These are phyloP conservation scores for Sceliomorpha sp. DNA, from an alignment of 2,888 invertebrate species.

Conservation along the genomic window DNA sequence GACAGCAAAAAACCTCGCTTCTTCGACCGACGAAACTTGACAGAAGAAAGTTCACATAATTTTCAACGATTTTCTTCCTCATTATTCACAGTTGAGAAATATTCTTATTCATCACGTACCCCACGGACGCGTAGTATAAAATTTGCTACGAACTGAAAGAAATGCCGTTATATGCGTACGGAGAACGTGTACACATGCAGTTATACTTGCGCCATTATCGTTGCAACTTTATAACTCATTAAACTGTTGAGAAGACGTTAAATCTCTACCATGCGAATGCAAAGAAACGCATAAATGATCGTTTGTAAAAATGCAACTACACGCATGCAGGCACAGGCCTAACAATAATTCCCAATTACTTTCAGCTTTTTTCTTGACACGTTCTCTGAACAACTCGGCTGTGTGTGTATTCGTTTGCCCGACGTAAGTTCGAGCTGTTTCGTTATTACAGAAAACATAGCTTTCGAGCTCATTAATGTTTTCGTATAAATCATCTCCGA, in stretches of 20 bases:
- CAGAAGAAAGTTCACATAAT: too few relatives aligned
- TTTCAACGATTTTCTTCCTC: slow-evolving; percentile 22
- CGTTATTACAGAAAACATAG: slow-evolving; percentile 17
- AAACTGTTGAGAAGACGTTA: background rate
- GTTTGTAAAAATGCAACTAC: too few relatives aligned
- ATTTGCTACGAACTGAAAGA: slow-evolving; percentile 36
- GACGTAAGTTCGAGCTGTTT: background rate
- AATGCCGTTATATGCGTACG: slow-evolving; percentile 40
- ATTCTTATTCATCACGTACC: slow-evolving; percentile 10
- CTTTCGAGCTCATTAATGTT: slow-evolving; percentile 25
- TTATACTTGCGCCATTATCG: slow-evolving; percentile 28
- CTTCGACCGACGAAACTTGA: too few relatives aligned
- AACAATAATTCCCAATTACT: too few relatives aligned
- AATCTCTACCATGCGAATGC: too few relatives aligned
- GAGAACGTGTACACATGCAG: slow-evolving; percentile 16
- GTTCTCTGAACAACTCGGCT: too few relatives aligned
- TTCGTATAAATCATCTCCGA: slow-evolving; percentile 30
- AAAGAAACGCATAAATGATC: too few relatives aligned
- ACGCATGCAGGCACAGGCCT: too few relatives aligned
- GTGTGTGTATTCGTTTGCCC: background rate
- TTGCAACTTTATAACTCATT: slow-evolving; percentile 24
- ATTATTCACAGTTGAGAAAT: slow-evolving; percentile 22
- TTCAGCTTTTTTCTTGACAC: too few relatives aligned
- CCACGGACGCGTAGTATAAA: background rate
- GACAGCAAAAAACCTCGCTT: too few relatives aligned